phyloP scores from a whole-genome alignment of 2,113 vertebrate genomes.

The Esox niger region DNA sequence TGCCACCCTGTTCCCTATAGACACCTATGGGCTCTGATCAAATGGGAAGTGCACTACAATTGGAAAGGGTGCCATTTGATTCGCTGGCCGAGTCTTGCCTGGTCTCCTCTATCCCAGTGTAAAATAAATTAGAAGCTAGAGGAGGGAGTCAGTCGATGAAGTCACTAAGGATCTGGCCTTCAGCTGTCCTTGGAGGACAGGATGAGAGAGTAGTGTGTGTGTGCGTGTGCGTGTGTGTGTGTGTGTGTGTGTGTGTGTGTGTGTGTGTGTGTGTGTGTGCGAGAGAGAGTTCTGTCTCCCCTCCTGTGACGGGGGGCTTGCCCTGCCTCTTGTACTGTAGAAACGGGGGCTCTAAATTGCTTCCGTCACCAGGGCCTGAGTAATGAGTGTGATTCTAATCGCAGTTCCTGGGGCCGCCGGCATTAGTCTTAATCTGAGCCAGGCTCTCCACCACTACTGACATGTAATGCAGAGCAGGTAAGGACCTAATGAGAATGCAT shows the following conservation, averaged over 20 bases:
- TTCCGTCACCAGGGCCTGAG: slow-evolving; percentile 78
- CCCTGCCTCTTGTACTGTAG: slow-evolving; percentile 80
- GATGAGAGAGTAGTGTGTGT: slow-evolving; percentile 19
- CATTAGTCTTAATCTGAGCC: slow-evolving; percentile 82
- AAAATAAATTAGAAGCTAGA: slow-evolving; percentile 59
- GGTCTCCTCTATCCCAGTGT: slow-evolving; percentile 27
- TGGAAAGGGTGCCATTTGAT: too few species aligned
- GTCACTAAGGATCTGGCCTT: slow-evolving; percentile 61
- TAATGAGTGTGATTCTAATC: slow-evolving; percentile 85
- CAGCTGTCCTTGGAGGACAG: slow-evolving; percentile 69
- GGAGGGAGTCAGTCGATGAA: slow-evolving; percentile 60
- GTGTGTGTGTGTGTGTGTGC: slow-evolving; percentile 9
- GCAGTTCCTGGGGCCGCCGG: slow-evolving; percentile 77
- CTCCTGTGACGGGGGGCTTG: slow-evolving; percentile 68
- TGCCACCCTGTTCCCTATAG: too few species aligned
- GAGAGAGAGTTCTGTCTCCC: slow-evolving; percentile 40
- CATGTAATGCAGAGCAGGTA: slow-evolving; percentile 79
- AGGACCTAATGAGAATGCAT: slow-evolving; percentile 72
- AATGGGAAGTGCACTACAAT: too few species aligned
- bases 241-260: neutral
- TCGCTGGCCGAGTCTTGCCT: neutral
- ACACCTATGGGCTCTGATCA: too few species aligned
- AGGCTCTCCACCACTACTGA: slow-evolving; percentile 68
- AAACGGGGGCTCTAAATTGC: slow-evolving; percentile 80
- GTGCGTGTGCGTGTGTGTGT: slow-evolving; percentile 3